A percentile compares a stretch with the other conserved stretches of the same genome.
phyloP scores from a whole-genome alignment of 2,888 invertebrate genomes.

The Chaitophorus viminalis region DNA sequence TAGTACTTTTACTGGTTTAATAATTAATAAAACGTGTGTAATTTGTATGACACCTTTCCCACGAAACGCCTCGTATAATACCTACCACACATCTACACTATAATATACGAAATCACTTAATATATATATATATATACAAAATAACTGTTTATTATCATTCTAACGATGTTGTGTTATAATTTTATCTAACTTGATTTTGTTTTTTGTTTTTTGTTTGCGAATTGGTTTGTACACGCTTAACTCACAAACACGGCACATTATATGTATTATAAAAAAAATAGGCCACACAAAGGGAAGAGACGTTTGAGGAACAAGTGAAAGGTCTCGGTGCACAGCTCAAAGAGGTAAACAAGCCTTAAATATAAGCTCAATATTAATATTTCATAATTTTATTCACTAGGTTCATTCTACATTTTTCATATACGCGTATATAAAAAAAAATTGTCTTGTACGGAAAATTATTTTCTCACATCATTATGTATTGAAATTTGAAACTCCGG shows the following conservation, averaged over 20 bases:
- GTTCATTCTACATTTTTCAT: background rate
- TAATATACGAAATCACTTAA: constrained; percentile 65
- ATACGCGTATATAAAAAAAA: background rate
- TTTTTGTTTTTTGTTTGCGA: constrained; percentile 63
- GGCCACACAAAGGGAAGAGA: constrained; percentile 96
- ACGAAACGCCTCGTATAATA: background rate
- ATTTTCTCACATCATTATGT: background rate
- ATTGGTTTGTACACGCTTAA: constrained; percentile 65
- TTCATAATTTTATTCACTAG: background rate
- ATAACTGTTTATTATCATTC: constrained; percentile 63
- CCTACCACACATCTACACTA: background rate
- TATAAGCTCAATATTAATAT: constrained; percentile 26
- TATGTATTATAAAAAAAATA: constrained; percentile 68
- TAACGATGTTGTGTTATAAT: constrained; percentile 42
- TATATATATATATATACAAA: too few relatives aligned
- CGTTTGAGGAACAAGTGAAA: constrained; percentile 91
- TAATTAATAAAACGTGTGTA: constrained; percentile 27
- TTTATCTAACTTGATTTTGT: constrained; percentile 63
- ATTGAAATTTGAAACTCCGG: background rate
- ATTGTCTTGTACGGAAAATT: background rate
- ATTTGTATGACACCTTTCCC: background rate
- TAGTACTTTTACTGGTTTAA: background rate
- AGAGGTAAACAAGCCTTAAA: constrained; percentile 80
- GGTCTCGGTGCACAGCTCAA: constrained; percentile 87
- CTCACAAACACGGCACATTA: constrained; percentile 66